Evolutionary conservation across 2,113 vertebrate species (phyloP).

Genomic region (Gila orcuttii): DNA sequence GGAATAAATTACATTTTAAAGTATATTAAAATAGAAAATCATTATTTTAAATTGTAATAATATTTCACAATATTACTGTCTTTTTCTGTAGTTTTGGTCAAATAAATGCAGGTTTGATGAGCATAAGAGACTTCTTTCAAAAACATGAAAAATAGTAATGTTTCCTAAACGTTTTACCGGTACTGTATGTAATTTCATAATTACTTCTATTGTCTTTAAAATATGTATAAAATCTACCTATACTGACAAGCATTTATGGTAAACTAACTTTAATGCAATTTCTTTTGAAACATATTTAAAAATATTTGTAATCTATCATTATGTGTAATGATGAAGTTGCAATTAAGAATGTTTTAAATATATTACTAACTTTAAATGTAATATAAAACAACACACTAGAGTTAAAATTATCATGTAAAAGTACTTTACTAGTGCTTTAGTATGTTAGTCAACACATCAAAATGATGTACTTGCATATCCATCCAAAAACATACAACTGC

Average conservation of each 20-base stretch:
- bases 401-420: neutral
- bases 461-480: too few species aligned
- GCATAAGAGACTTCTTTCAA: too few species aligned
- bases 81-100: too few species aligned
- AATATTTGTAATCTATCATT: neutral
- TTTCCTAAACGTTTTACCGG: too few species aligned
- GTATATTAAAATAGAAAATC: too few species aligned
- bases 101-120: too few species aligned
- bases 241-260: neutral
- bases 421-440: neutral
- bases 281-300: neutral
- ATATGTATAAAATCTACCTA: neutral
- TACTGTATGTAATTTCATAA: neutral
- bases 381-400: neutral
- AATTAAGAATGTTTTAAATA: neutral
- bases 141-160: too few species aligned
- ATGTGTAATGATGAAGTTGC: neutral
- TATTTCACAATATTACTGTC: too few species aligned
- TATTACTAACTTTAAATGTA: neutral
- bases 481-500: too few species aligned
- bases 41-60: too few species aligned
- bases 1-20: too few species aligned
- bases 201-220: neutral
- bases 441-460: neutral
- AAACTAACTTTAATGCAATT: neutral